Evolutionary conservation across 2,888 invertebrate species (phyloP), one percentile per base, ranked within the genome.

Genomic region (Campopleginae sp.): DNA sequence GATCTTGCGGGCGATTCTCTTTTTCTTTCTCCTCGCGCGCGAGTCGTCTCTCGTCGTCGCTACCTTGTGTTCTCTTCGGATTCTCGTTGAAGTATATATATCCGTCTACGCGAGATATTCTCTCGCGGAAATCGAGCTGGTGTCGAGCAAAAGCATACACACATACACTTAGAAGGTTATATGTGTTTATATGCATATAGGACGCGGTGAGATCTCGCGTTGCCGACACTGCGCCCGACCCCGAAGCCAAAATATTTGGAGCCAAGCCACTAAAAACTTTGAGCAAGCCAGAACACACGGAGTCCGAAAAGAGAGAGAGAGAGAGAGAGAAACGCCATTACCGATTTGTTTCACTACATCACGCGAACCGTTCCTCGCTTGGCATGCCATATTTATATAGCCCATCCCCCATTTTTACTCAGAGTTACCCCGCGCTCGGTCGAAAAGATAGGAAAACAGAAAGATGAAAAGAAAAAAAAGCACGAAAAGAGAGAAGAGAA

Each of bases 181-280:
- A 38, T 61, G 70, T 46, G 27, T 14, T 0, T 17, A 63, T 38
- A 31, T 46, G 19, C 27, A 31, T 33, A 17, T 23, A 46, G 7
- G 68, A 14, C 17, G 33, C 17, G 33, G 58, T 27, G 31, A 51
- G 19, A 74, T 61, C 27, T 58, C 61, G 68, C 23, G 65, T 51
- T 70, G 74, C 38, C 63, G 54, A 82, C 71, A 80, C 31, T 27
- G 81, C 48, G 58, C 82, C 54, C 90, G 91, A 89, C 89, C 82
- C 85, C 90, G 90, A 90, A 92, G 91, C 92, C 85, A 93, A 78
- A 93, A 93, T 93, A 93, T 93, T 93, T 93, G 93, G 93, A 93
- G 91, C 90, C 90, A 89, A 90, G 93, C 93, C 93, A 93, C 92
- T 93, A 93, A 93, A 93, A 93, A 93, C 92, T 93, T 88, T 91